Percentiles rank a stretch among this genome's conserved stretches.
phyloP scores from a whole-genome alignment of 2,888 invertebrate species.

The Lithosia quadra region DNA sequence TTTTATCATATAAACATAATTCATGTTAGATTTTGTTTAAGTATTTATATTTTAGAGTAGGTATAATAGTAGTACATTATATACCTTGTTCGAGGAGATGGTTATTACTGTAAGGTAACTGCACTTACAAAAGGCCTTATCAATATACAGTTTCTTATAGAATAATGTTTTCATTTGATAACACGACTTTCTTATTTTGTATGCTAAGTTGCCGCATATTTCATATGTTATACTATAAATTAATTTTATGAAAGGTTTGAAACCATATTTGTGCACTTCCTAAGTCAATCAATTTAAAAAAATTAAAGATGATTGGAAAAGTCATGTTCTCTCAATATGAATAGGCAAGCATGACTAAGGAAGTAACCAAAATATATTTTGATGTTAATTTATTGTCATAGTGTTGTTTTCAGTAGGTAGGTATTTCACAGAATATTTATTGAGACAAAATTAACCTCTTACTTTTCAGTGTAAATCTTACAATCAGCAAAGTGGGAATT shows the following conservation, averaged over 20 bases:
- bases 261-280: neutral
- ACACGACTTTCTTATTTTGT: neutral
- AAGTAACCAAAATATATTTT: neutral
- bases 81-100: no score
- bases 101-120: neutral
- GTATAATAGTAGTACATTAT: no score
- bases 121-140: neutral
- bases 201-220: neutral
- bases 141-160: slow-evolving; percentile 6
- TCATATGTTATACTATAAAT: no score
- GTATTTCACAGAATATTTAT: no score
- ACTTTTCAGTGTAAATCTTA: no score
- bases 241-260: neutral
- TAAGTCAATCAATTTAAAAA: no score
- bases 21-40: neutral
- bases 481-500: no score
- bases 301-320: no score
- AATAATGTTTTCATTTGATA: neutral
- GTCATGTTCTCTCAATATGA: neutral
- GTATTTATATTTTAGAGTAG: neutral
- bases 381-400: no score
- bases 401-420: no score
- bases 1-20: no score
- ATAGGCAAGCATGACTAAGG: neutral
- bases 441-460: no score